Base-by-base conservation (phyloP, 2,797 vertebrate species). In the Xenentodon cancila region DNA sequence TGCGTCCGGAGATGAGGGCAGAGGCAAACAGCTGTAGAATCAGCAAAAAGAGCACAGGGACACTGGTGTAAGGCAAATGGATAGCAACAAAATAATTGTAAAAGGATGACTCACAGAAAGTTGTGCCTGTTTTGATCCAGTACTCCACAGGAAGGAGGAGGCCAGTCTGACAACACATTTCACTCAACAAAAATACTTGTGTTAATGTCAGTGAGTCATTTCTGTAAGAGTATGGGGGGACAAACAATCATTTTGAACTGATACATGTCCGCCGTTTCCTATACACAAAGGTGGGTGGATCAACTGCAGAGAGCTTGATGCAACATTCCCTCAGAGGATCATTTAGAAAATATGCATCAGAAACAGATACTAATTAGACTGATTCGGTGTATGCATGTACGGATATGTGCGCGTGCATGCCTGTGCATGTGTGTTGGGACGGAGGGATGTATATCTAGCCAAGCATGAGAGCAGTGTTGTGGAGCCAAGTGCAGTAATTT, bases 401-500 rank as follows among this genome's bases (percentile, higher is more conserved):
- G 77, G 71, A 30, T 71, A 64, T 79, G 55, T 62, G 54, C 49
- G 60, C 34, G 76, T 63, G 65, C 30, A 25, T 40, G 37, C 13
- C 12, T 40, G 34, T 37, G 3, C 58, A 79, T 76, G 74, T 50
- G 25, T 73, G 78, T 60, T 59, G 61, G 71, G 75, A 83, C 76
- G 89, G 53, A 69, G 66, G 73, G 79, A 89, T 88, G 85, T 78
- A 86, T 87, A 90, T 88, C 81, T 86, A 90, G 88, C 84, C 77
- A 85, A 87, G 88, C 80, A 57, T 80, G 82, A 88, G 87, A 90
- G 88, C 78, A 80, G 81, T 79, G 87, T 92, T 91, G 84, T 92
- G 90, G 89, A 82, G 88, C 84, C 63, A 76, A 91, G 84, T 92
- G 91, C 89, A 90, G 90, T 92, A 88, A 93, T 93, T 92, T 89